Percentiles rank a stretch among this genome's conserved stretches.
Evolutionary conservation across 1,140 invertebrate species (phyloP).

Genomic region (Babylonia areolata): DNA sequence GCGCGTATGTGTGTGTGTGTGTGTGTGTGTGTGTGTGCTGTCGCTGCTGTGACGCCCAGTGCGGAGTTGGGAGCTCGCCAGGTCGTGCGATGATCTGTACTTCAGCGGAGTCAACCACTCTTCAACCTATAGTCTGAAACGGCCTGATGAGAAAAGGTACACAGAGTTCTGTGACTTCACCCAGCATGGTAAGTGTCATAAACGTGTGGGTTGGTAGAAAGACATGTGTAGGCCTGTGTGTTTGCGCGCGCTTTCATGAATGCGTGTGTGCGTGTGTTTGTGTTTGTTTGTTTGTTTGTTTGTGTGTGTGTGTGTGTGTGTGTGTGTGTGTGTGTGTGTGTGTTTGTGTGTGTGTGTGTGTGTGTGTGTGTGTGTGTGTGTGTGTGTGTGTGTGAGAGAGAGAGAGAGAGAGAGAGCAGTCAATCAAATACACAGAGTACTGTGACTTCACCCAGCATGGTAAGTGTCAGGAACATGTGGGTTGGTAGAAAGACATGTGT

Average conservation of each 20-base stretch:
- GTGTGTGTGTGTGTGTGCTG: too few species aligned
- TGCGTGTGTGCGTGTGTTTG: neutral
- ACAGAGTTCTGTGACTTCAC: slow-evolving; percentile 1
- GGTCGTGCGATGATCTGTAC: neutral
- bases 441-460: neutral
- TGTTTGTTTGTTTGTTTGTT: neutral
- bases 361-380: slow-evolving; percentile 11
- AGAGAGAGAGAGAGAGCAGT: too few species aligned
- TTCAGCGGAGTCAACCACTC: neutral
- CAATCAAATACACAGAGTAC: neutral
- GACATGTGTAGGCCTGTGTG: neutral
- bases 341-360: neutral
- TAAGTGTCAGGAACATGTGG: neutral
- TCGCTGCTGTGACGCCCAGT: neutral
- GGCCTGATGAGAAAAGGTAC: neutral
- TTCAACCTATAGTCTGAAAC: neutral
- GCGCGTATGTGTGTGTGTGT: too few species aligned
- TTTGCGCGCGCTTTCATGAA: neutral
- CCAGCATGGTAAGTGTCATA: neutral
- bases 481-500: neutral
- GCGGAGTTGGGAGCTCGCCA: neutral
- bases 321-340: slow-evolving; percentile 6
- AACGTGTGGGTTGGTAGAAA: too few species aligned
- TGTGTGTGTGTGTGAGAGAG: neutral
- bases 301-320: neutral